Evolutionary conservation across 2,888 invertebrate species (phyloP).

Genomic region (Rhagium mordax): DNA sequence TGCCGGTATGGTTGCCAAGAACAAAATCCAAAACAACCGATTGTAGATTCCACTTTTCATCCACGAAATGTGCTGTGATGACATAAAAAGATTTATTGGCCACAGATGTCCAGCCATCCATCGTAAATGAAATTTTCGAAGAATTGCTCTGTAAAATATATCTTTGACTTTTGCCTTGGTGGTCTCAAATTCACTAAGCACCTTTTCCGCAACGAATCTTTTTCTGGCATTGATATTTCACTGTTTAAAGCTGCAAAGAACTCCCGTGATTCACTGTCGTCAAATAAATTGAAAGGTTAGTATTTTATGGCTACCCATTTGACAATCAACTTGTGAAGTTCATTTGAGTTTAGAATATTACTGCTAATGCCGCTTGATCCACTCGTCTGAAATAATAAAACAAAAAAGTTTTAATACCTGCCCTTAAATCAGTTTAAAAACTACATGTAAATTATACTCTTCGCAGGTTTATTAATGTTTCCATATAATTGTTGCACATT

Average conservation of each 20-base stretch:
- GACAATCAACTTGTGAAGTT: too few relatives aligned
- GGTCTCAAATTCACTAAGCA: background rate
- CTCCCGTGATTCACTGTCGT: background rate
- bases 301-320: background rate
- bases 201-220: background rate
- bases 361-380: too few relatives aligned
- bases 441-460: too few relatives aligned
- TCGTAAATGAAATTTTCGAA: conserved; percentile 47
- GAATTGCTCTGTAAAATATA: background rate
- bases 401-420: too few relatives aligned
- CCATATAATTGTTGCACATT: too few relatives aligned
- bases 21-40: conserved; percentile 55
- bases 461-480: too few relatives aligned
- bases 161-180: background rate
- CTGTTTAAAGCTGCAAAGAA: background rate
- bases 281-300: background rate
- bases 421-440: too few relatives aligned
- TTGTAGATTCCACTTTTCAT: conserved; percentile 48
- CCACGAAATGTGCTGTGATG: conserved; percentile 55
- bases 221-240: background rate
- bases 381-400: too few relatives aligned
- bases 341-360: too few relatives aligned
- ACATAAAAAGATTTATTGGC: conserved; percentile 52
- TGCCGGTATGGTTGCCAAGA: conserved; percentile 55
- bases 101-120: conserved; percentile 56